Percentiles rank a stretch among this genome's conserved stretches.
Evolutionary conservation across 1,140 invertebrate species (phyloP).

Genomic region (Brachionus paranguensis): DNA sequence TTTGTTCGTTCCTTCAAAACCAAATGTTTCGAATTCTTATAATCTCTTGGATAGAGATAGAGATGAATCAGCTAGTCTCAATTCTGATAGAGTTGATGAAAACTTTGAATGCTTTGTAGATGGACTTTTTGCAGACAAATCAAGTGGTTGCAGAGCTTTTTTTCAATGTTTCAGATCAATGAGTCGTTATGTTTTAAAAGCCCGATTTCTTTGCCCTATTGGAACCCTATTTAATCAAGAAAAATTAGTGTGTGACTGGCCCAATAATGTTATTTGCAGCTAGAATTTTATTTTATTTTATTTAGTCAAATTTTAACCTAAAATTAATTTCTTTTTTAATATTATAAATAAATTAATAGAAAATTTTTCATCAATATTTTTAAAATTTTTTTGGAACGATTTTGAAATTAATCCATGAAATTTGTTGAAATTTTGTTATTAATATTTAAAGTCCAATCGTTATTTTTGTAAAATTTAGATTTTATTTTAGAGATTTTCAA

Average conservation of each 20-base stretch:
- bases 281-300: too few species aligned
- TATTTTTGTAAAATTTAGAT: too few species aligned
- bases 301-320: too few species aligned
- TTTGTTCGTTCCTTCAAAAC: slow-evolving; percentile 76
- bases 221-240: slow-evolving; percentile 24
- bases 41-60: not conserved
- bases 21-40: not conserved
- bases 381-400: too few species aligned
- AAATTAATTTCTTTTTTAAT: too few species aligned
- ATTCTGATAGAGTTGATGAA: not conserved
- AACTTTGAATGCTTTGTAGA: not conserved
- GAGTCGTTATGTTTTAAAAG: not conserved
- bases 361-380: too few species aligned
- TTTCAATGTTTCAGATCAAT: slow-evolving; percentile 10
- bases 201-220: not conserved
- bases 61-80: not conserved
- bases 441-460: too few species aligned
- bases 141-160: slow-evolving; percentile 3
- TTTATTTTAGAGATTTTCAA: too few species aligned
- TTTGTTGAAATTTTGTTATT: too few species aligned
- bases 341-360: too few species aligned
- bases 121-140: slow-evolving; percentile 11
- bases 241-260: slow-evolving; percentile 13
- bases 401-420: too few species aligned
- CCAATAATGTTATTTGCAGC: too few species aligned